Evolutionary conservation across 2,888 invertebrate species (phyloP).

Genomic region (Trimorus sp.): DNA sequence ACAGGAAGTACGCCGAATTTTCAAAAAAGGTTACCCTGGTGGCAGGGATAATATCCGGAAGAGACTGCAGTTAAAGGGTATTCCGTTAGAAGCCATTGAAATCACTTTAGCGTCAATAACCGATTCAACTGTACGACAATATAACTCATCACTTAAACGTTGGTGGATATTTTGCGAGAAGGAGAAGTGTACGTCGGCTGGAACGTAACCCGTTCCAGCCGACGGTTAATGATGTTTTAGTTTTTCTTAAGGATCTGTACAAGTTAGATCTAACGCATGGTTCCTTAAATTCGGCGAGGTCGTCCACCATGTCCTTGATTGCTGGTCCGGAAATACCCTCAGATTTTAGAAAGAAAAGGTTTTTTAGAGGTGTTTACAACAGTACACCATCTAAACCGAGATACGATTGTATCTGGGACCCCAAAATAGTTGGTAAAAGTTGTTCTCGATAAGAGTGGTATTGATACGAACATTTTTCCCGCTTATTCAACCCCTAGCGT

Average conservation of each 20-base stretch:
- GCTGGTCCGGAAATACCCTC: constrained; percentile 15
- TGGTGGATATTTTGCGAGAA: constrained; percentile 31
- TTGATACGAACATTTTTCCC: no score
- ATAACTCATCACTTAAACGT: constrained; percentile 9
- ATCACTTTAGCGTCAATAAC: constrained; percentile 40
- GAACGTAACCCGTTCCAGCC: constrained; percentile 7
- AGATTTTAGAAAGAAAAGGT: constrained; percentile 33
- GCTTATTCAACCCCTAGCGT: no score
- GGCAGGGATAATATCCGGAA: constrained; percentile 42
- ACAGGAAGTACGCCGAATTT: constrained; percentile 18
- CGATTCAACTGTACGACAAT: constrained; percentile 32
- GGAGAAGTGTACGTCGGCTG: no score
- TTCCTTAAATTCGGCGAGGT: constrained; percentile 19
- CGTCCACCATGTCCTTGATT: constrained; percentile 54
- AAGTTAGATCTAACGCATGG: not conserved
- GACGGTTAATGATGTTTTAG: not conserved
- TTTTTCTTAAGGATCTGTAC: constrained; percentile 22
- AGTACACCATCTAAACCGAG: constrained; percentile 29
- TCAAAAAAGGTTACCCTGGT: constrained; percentile 23
- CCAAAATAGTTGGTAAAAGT: constrained; percentile 14
- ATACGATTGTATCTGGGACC: constrained; percentile 50
- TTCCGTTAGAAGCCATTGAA: constrained; percentile 22
- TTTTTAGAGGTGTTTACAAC: constrained; percentile 45
- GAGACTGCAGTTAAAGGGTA: constrained; percentile 34
- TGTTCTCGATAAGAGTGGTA: no score